Base-by-base conservation (phyloP, 2,797 vertebrate genomes). In the Anas georgica region DNA sequence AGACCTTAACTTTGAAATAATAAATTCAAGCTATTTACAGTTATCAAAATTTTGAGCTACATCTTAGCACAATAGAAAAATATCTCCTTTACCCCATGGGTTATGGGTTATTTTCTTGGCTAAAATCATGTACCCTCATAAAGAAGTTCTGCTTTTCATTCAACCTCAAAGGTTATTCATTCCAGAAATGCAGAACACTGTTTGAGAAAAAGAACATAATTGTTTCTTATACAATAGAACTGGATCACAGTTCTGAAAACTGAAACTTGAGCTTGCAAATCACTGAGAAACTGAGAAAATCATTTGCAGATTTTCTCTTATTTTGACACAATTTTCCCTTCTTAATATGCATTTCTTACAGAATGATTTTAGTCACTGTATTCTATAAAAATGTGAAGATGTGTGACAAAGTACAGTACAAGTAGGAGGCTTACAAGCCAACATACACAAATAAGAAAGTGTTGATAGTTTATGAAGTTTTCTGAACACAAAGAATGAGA, bases 1-100 rank as follows among this genome's bases (percentile, higher is more conserved):
- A 58, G 39, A 59, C 60, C 64, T 88, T 66, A 10, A 29, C 41
- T 95, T 85, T 95, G 83, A 95, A 94, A 91, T 77, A 67, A 58
- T 63, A 83, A 79, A 48, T 86, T 80, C 59, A 81, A 90, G 21
- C 48, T 31, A 72, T 78, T 89, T 82, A 83, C 23, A 85, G 25
- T 21, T 64, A 31, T 37, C 21, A 80, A 64, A 83, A 62, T 43
- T 83, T 62, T 78, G 41, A 93, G 43, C 29, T 91, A 35, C 17
- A 39, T 55, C 90, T 17, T 66, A 75, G 1, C 37, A 58, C 74
- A 54, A 84, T 8, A 67, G 52, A 79, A 79, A 81, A 87, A 75
- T 68, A 77, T 25, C 4, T 70, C 8, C 3, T 7, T 15, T 66
- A 21, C 79, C 31, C 22, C 21, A 46, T 83, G 48, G 7, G 12